A percentile compares a stretch with the other conserved stretches of the same genome.
These are phyloP conservation scores for Sarotherodon lohbergeri DNA, from an alignment of 2,113 vertebrate genomes.

Conservation along the genomic window DNA sequence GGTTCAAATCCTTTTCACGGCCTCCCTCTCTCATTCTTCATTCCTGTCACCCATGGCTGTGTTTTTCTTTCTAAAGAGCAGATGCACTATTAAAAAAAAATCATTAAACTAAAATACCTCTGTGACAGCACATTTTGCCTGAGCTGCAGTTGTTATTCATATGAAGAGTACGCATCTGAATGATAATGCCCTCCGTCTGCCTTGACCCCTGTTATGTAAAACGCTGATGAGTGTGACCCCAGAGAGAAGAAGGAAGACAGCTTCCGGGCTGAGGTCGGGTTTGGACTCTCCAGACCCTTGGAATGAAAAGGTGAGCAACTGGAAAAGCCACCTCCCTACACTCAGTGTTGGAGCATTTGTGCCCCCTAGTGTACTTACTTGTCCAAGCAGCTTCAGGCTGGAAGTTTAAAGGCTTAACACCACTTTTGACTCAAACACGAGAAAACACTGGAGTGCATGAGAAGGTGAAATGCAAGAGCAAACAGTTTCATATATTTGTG, in stretches of 20 bases:
- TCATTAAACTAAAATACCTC: conserved; percentile 54
- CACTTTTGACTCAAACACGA: neutral
- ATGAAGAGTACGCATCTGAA: conserved; percentile 20
- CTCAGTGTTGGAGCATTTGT: conserved; percentile 35
- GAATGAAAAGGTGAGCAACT: neutral
- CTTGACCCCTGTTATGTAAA: neutral
- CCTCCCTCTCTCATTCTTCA: conserved; percentile 6
- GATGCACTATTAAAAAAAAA: conserved; percentile 42
- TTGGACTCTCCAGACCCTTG: neutral
- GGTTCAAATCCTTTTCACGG: neutral
- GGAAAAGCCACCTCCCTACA: neutral
- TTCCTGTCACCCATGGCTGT: conserved; percentile 34
- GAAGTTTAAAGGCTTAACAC: neutral
- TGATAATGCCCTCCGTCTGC: neutral
- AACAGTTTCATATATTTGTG: neutral
- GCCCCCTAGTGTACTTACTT: conserved; percentile 42
- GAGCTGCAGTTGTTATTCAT: conserved; percentile 29
- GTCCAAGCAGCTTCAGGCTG: neutral
- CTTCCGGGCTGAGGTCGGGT: neutral
- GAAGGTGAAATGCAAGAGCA: neutral
- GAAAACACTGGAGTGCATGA: neutral
- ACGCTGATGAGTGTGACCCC: neutral
- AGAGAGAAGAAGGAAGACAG: neutral
- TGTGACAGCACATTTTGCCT: conserved; percentile 23
- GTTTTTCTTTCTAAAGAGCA: conserved; percentile 42